Evolutionary conservation across 2,888 invertebrate genomes (phyloP).

Genomic region (Amitus sp.): DNA sequence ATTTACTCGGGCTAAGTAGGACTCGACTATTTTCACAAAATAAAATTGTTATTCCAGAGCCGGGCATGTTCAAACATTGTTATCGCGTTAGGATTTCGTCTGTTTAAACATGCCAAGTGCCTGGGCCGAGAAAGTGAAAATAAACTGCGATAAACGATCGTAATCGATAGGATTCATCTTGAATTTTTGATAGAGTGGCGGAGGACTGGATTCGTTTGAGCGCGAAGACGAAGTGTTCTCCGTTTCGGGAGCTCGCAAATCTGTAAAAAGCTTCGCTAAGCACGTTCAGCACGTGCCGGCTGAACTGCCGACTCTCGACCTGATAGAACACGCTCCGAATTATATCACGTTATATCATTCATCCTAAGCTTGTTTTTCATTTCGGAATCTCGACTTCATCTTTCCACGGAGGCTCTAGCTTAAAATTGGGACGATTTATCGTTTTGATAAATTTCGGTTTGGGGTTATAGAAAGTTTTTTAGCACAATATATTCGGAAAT

Average conservation of each 20-base stretch:
- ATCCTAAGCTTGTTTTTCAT: slow-evolving; percentile 47
- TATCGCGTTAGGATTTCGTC: background rate
- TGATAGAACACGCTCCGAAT: slow-evolving; percentile 59
- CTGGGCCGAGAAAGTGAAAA: too few species aligned
- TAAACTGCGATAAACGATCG: too few species aligned
- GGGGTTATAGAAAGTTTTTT: too few species aligned
- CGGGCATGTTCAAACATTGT: background rate
- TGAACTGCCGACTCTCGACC: slow-evolving; percentile 41
- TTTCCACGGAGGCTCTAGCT: too few species aligned
- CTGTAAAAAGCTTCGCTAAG: slow-evolving; percentile 59
- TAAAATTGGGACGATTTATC: too few species aligned
- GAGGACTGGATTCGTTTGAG: too few species aligned
- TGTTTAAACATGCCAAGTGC: background rate
- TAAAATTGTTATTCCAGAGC: background rate
- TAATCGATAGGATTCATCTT: too few species aligned
- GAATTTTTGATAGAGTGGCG: too few species aligned
- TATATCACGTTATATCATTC: slow-evolving; percentile 55
- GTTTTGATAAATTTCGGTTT: too few species aligned
- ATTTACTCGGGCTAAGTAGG: background rate
- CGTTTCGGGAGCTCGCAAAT: slow-evolving; percentile 44
- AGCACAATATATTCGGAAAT: too few species aligned
- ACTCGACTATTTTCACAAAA: slow-evolving; percentile 1
- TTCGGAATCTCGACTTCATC: background rate
- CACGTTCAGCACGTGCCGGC: slow-evolving; percentile 61
- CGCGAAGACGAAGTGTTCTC: slow-evolving; percentile 38